phyloP scores from a whole-genome alignment of 2,113 vertebrate genomes.

The Trachemys scripta region DNA sequence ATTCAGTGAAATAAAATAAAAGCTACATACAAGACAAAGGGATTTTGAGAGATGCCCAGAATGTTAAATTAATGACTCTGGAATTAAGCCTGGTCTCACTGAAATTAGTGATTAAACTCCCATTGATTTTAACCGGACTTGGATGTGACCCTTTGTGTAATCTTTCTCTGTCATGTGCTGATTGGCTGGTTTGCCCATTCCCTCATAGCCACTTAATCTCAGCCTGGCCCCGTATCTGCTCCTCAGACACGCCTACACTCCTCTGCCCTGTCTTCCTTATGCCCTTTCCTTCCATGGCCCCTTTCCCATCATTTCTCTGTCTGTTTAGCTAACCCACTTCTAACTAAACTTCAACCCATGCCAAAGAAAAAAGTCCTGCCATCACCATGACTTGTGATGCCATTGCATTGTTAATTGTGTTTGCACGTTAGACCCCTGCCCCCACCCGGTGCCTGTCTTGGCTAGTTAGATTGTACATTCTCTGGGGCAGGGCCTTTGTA shows the following conservation, averaged over 20 bases:
- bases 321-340: background rate
- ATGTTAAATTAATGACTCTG: slow-evolving; percentile 51
- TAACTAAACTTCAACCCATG: background rate
- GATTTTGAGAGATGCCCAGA: slow-evolving; percentile 40
- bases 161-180: background rate
- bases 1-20: slow-evolving; percentile 63
- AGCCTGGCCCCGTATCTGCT: background rate
- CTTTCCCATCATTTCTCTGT: background rate
- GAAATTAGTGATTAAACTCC: slow-evolving; percentile 25
- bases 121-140: slow-evolving; percentile 1
- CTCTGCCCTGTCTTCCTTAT: background rate
- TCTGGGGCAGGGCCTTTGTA: background rate
- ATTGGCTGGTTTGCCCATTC: background rate
- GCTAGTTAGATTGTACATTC: background rate
- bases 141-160: background rate
- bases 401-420: background rate
- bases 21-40: slow-evolving; percentile 52
- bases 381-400: background rate
- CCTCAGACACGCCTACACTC: background rate
- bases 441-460: background rate
- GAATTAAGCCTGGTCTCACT: slow-evolving; percentile 14
- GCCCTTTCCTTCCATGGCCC: background rate
- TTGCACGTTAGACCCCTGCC: background rate
- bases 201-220: background rate
- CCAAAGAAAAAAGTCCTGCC: background rate